Base-by-base conservation (phyloP, 2,113 vertebrate species). In the Aptenodytes forsteri region DNA sequence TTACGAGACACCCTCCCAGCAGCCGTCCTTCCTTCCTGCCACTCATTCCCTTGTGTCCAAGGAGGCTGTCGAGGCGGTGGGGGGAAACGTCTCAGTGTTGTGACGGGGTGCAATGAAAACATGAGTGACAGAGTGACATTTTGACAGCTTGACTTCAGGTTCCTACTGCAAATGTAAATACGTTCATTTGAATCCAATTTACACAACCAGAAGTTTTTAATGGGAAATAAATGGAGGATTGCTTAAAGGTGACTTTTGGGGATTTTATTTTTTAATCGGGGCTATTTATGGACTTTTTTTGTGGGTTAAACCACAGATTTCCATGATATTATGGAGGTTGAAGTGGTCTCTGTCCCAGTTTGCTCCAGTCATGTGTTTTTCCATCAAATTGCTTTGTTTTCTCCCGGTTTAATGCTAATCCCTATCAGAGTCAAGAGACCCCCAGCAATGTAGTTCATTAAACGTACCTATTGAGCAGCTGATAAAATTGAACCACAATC, bases 131-230 rank as follows among this genome's bases (percentile, higher is more conserved):
- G 94, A 81, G 78, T 96, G 97, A 96, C 94, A 64, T 95, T 97
- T 97, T 97, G 95, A 98, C 96, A 97, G 96, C 69, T 81, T 40
- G 93, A 93, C 94, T 95, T 89, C 82, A 95, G 91, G 92, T 97
- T 89, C 94, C 87, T 86, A 7, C 96, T 46, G 93, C 88, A 94
- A 94, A 97, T 96, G 93, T 96, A 96, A 97, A 97, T 96, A 93
- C 9, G 0, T 94, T 97, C 87, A 92, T 98, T 97, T 97, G 96
- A 98, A 97, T 97, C 96, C 90, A 91, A 83, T 96, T 96, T 89
- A 70, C 58, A 81, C 89, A 71, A 82, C 42, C 42, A 16, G 77
- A 85, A 69, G 54, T 36, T 95, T 95, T 90, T 90, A 90, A 83
- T 80, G 70, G 90, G 56, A 83, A 83, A 62, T 86, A 89, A 96